phyloP scores from a whole-genome alignment of 1,140 invertebrate genomes.

The Brachionus plicatilis region DNA sequence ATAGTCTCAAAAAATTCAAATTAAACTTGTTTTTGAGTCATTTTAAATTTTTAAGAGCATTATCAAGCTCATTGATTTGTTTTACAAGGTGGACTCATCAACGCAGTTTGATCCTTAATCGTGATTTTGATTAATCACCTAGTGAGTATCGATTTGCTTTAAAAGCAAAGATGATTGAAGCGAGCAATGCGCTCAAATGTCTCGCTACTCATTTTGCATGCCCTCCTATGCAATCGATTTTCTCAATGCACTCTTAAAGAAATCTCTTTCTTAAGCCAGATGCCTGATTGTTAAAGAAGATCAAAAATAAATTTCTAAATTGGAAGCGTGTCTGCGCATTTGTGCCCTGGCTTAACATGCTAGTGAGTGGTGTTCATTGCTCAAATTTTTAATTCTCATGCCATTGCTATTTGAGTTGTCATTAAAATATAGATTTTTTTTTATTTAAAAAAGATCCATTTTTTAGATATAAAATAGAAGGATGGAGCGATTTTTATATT shows the following conservation, averaged over 20 bases:
- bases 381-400: too few species aligned
- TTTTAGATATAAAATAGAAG: too few species aligned
- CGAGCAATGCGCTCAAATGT: neutral
- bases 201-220: neutral
- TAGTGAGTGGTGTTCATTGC: too few species aligned
- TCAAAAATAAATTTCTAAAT: neutral
- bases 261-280: neutral
- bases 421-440: too few species aligned
- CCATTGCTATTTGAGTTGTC: too few species aligned
- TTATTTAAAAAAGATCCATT: too few species aligned
- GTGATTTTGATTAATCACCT: neutral
- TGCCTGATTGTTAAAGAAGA: neutral
- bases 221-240: neutral
- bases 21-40: neutral
- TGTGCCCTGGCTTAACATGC: too few species aligned
- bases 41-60: neutral
- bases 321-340: too few species aligned
- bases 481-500: too few species aligned
- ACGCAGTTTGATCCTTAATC: neutral
- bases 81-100: neutral
- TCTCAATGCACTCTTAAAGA: neutral
- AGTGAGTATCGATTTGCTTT: neutral
- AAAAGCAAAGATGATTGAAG: neutral
- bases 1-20: neutral
- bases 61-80: neutral